Conservation (phyloP, 2,113 vertebrate genomes). For the Dromas ardeola region DNA sequence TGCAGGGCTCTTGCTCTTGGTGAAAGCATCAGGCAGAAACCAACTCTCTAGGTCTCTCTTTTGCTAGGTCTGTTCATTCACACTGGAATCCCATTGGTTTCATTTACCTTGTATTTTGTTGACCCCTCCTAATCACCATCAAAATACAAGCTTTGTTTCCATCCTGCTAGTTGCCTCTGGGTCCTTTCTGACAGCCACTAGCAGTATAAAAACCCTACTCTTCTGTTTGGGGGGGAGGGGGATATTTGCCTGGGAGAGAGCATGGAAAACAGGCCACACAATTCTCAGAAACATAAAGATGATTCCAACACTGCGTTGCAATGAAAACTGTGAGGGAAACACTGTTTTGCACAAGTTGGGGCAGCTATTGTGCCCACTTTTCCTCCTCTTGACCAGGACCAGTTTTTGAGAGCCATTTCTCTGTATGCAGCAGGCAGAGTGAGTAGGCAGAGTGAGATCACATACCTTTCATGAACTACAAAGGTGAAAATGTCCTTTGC, state of each 20-base stretch:
- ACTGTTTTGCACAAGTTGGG: neutral
- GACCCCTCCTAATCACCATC: neutral
- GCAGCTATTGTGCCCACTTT: neutral
- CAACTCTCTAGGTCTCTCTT: neutral
- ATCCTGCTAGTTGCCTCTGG: neutral
- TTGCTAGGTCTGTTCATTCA: neutral
- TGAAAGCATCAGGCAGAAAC: neutral
- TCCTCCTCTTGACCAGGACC: neutral
- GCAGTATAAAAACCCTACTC: neutral
- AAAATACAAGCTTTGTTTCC: neutral
- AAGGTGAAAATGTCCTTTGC: neutral
- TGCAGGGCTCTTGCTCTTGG: neutral
- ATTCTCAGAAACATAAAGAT: neutral
- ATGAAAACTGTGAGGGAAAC: neutral
- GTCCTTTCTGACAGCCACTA: neutral
- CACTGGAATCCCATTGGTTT: neutral
- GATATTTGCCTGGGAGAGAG: neutral
- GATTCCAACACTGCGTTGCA: neutral
- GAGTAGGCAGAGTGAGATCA: neutral
- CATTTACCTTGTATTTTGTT: neutral
- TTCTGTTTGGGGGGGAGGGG: neutral
- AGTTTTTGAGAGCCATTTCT: neutral
- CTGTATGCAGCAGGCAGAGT: neutral
- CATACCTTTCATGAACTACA: neutral
- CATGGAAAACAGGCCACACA: rapidly evolving